Percentiles rank a stretch among this genome's conserved stretches.
Evolutionary conservation across 2,888 invertebrate genomes (phyloP).

Genomic region (Ceraclea dissimilis): DNA sequence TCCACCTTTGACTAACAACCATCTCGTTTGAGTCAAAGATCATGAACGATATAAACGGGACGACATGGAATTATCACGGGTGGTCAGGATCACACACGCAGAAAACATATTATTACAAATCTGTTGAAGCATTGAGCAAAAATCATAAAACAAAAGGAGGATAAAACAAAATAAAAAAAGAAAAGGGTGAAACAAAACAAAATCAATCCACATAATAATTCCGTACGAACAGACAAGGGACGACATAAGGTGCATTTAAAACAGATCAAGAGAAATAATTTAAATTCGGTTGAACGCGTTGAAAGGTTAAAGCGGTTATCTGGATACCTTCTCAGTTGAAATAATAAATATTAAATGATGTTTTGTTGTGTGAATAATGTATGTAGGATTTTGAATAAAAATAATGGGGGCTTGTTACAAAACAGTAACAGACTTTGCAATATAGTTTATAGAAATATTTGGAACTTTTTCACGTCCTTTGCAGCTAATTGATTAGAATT

Average conservation of each 20-base stretch:
- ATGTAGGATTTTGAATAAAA: no score
- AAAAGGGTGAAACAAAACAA: background rate
- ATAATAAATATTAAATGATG: background rate
- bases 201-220: background rate
- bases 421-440: no score
- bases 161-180: background rate
- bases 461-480: no score
- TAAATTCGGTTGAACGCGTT: background rate
- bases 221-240: background rate
- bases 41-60: background rate
- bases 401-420: no score
- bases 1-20: conserved; percentile 1
- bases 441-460: no score
- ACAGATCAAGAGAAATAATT: background rate
- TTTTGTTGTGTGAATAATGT: no score
- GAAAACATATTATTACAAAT: background rate
- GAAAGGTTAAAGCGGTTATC: background rate
- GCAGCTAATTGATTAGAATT: no score
- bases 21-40: background rate
- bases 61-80: background rate
- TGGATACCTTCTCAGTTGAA: background rate
- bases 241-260: background rate
- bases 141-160: background rate
- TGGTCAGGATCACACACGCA: conserved; percentile 2
- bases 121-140: background rate